Evolutionary conservation across 1,140 invertebrate genomes (phyloP).

Genomic region (Bradynema listronoti): DNA sequence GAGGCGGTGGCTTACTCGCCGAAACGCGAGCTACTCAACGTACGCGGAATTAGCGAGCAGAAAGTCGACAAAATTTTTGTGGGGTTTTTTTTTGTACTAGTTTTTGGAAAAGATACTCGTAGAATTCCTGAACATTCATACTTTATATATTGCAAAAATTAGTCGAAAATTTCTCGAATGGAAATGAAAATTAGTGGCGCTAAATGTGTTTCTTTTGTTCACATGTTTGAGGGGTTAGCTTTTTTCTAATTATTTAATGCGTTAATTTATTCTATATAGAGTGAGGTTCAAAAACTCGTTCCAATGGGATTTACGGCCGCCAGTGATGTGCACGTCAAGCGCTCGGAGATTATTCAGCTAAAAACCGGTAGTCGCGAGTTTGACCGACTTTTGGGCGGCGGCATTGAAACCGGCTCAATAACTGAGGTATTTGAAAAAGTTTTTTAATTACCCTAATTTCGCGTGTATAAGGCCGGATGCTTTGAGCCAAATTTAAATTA

Average conservation of each 20-base stretch:
- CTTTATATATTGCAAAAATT: no score
- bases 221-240: no score
- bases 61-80: slow-evolving; percentile 89
- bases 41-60: slow-evolving; percentile 93
- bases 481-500: no score
- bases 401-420: slow-evolving; percentile 97
- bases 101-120: no score
- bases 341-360: slow-evolving; percentile 77
- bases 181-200: no score
- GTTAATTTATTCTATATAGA: slow-evolving; percentile 58
- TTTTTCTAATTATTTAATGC: no score
- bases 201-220: no score
- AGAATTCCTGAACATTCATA: no score
- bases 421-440: slow-evolving; percentile 67
- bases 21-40: slow-evolving; percentile 77
- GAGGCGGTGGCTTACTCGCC: slow-evolving; percentile 89
- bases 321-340: slow-evolving; percentile 84
- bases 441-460: no score
- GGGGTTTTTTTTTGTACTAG: slow-evolving; percentile 25
- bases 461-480: no score
- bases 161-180: no score
- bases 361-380: slow-evolving; percentile 74
- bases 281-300: slow-evolving; percentile 82
- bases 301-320: slow-evolving; percentile 97
- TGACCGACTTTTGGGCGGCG: slow-evolving; percentile 79